Conservation (phyloP, 2,888 invertebrate species). For the Eumerus sabulonum region DNA sequence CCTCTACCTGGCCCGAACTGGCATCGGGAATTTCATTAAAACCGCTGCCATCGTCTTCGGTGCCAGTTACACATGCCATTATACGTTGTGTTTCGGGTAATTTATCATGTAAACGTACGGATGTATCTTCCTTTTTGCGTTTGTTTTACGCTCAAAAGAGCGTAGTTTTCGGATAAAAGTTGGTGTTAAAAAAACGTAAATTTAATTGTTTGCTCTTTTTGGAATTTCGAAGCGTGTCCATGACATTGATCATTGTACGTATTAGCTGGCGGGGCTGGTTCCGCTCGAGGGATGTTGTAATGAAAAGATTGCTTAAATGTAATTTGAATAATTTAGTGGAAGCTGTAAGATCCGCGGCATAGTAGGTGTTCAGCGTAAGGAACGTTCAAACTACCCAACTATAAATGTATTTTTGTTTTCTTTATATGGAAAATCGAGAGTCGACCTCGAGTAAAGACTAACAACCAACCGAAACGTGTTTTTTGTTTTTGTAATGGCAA, state of each 20-base stretch:
- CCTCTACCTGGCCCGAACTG: conserved; percentile 14
- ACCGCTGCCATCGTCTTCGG: background rate
- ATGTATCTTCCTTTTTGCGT: conserved; percentile 8
- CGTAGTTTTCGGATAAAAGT: conserved; percentile 17
- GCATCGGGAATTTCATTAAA: background rate
- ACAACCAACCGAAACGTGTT: too few species aligned
- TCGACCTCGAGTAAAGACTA: too few species aligned
- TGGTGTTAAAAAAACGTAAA: background rate
- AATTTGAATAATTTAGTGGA: too few species aligned
- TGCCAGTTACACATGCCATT: conserved; percentile 8
- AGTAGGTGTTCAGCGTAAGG: too few species aligned
- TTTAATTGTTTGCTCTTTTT: background rate
- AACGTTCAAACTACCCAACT: too few species aligned
- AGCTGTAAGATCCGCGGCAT: too few species aligned
- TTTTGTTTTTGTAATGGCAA: too few species aligned
- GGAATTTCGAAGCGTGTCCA: conserved; percentile 19
- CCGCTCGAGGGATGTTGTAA: background rate
- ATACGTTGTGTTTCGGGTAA: conserved; percentile 28
- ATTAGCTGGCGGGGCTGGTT: background rate
- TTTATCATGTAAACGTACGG: conserved; percentile 41
- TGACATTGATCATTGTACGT: conserved; percentile 22
- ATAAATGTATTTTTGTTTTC: too few species aligned
- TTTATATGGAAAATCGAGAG: too few species aligned
- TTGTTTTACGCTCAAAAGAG: conserved; percentile 35
- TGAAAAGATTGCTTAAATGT: too few species aligned